Conservation (phyloP, 2,113 vertebrate genomes). For the Tyto alba region DNA sequence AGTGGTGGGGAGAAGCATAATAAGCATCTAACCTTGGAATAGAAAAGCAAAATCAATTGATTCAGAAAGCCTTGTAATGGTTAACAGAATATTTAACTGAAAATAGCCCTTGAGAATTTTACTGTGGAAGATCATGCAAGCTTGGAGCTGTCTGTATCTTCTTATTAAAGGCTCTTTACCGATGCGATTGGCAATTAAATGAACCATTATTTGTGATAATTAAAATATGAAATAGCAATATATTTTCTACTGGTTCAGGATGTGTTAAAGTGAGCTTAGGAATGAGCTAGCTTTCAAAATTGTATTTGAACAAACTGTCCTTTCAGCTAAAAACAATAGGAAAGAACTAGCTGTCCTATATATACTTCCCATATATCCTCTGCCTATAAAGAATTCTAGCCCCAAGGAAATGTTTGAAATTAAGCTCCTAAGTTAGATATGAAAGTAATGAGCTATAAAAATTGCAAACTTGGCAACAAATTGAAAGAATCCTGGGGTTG, state of each 20-base stretch:
- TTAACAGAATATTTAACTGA: constrained; percentile 34
- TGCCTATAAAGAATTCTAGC: neutral
- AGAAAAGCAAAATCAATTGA: neutral
- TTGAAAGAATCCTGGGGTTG: neutral
- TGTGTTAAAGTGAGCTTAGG: neutral
- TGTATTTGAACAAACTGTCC: constrained; percentile 11
- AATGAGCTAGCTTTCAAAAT: neutral
- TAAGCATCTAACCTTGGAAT: neutral
- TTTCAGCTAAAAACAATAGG: neutral
- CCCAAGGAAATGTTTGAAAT: neutral
- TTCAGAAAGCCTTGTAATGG: neutral
- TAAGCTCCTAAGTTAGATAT: neutral
- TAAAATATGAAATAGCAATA: constrained; percentile 51
- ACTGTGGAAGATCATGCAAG: neutral
- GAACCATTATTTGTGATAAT: constrained; percentile 17
- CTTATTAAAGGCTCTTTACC: constrained; percentile 26
- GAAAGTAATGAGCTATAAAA: neutral
- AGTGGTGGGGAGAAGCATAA: neutral
- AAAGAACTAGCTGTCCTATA: constrained; percentile 6
- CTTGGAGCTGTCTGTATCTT: neutral
- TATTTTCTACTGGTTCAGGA: neutral
- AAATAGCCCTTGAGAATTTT: constrained; percentile 52
- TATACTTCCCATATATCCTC: neutral
- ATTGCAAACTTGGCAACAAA: neutral
- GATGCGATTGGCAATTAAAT: constrained; percentile 26